Percentiles rank a stretch among this genome's conserved stretches.
phyloP scores from a whole-genome alignment of 2,888 invertebrate genomes.

The Rhogogaster chlorosoma region DNA sequence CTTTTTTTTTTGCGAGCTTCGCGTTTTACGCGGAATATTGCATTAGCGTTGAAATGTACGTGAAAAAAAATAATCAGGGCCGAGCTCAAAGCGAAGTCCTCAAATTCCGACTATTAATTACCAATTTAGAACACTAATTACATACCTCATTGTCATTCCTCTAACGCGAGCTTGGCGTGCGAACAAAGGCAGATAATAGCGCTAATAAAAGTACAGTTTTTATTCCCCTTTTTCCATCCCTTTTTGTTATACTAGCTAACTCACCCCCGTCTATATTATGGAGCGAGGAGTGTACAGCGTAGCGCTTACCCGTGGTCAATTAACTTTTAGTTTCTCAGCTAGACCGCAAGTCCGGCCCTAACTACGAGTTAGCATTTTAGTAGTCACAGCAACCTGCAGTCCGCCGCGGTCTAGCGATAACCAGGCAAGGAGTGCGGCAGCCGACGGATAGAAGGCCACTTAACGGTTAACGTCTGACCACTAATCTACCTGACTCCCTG shows the following conservation, averaged over 20 bases:
- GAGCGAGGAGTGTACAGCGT: background rate
- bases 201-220: constrained; percentile 27
- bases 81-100: background rate
- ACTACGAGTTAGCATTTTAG: constrained; percentile 43
- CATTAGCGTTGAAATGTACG: background rate
- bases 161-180: constrained; percentile 46
- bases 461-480: constrained; percentile 71
- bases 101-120: constrained; percentile 5
- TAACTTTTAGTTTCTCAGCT: constrained; percentile 41
- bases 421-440: constrained; percentile 13
- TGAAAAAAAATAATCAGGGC: constrained; percentile 10
- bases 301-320: constrained; percentile 29
- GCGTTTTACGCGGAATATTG: background rate
- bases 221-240: background rate
- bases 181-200: constrained; percentile 31
- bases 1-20: background rate
- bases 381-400: constrained; percentile 38
- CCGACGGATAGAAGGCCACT: constrained; percentile 61
- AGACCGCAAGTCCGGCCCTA: constrained; percentile 28
- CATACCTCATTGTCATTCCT: constrained; percentile 47
- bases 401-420: constrained; percentile 13
- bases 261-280: background rate
- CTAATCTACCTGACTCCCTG: constrained; percentile 71
- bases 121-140: constrained; percentile 41
- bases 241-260: background rate